Evolutionary conservation across 2,888 invertebrate species (phyloP).

Genomic region (Aphidoletes aphidimyza): DNA sequence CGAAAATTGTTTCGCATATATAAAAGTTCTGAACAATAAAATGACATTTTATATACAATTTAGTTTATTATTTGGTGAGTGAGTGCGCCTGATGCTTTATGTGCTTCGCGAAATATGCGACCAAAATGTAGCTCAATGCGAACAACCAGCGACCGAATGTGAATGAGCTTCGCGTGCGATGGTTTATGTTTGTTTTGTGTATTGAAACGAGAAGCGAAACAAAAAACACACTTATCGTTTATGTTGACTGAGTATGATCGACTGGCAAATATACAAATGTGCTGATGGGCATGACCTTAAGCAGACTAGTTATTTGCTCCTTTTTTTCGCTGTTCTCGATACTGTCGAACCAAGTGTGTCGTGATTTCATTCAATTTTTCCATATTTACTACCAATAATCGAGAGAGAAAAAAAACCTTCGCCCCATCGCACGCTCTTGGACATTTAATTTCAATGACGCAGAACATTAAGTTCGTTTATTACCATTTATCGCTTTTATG

Average conservation of each 20-base stretch:
- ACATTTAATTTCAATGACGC: slow-evolving; percentile 40
- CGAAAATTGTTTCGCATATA: slow-evolving; percentile 6
- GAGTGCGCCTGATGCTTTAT: not conserved
- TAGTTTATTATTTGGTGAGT: slow-evolving; percentile 12
- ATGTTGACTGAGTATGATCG: slow-evolving; percentile 9
- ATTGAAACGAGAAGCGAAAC: not conserved
- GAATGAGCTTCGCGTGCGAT: not conserved
- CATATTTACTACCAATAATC: not conserved
- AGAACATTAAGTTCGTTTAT: slow-evolving; percentile 6
- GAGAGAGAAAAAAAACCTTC: not conserved
- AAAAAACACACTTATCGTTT: slow-evolving; percentile 26
- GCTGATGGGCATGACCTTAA: not conserved
- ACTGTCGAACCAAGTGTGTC: not conserved
- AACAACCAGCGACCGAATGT: not conserved
- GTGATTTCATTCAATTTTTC: not conserved
- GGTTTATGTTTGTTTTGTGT: slow-evolving; percentile 6
- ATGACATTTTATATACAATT: slow-evolving; percentile 40
- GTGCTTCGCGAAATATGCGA: not conserved
- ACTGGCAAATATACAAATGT: slow-evolving; percentile 17
- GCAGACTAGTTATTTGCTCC: not conserved
- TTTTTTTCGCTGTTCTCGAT: not conserved
- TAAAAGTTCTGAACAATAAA: slow-evolving; percentile 24
- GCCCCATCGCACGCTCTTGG: not conserved
- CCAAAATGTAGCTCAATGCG: not conserved
- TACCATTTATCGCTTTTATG: slow-evolving; percentile 45